Percentiles rank a stretch among this genome's conserved stretches.
Conservation (phyloP, 2,797 vertebrate genomes). For the Microchirus variegatus region DNA sequence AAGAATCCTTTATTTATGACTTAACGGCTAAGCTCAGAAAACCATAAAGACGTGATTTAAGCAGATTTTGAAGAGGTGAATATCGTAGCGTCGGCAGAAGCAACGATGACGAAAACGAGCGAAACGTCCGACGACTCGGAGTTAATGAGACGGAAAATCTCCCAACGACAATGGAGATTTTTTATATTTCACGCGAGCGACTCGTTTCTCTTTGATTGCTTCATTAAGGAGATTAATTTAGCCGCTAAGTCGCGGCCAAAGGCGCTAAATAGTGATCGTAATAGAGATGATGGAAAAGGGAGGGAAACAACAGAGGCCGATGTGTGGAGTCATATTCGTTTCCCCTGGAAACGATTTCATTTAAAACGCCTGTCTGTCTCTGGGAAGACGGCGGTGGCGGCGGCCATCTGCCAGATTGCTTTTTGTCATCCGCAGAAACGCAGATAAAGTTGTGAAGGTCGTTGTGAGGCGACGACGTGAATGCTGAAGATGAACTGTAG, state of each 20-base stretch:
- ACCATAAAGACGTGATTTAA: too few relatives aligned
- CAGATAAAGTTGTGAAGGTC: slow-evolving; percentile 74
- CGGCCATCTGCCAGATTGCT: slow-evolving; percentile 60
- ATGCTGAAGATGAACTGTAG: slow-evolving; percentile 66
- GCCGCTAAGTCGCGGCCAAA: slow-evolving; percentile 17
- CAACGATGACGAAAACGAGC: slow-evolving; percentile 43
- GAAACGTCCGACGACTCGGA: slow-evolving; percentile 21
- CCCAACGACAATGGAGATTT: slow-evolving; percentile 12
- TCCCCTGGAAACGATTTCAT: slow-evolving; percentile 28
- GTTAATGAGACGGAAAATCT: slow-evolving; percentile 24
- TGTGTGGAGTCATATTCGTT: slow-evolving; percentile 16
- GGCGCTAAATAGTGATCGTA: slow-evolving; percentile 36
- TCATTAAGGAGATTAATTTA: slow-evolving; percentile 56
- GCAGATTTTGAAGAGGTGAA: background rate
- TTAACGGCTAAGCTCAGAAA: too few relatives aligned
- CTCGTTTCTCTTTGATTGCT: slow-evolving; percentile 42
- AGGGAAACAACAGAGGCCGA: too few relatives aligned
- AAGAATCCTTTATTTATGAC: too few relatives aligned
- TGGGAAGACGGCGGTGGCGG: slow-evolving; percentile 23
- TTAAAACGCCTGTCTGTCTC: slow-evolving; percentile 39
- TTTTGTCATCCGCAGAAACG: slow-evolving; percentile 46
- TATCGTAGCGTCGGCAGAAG: background rate
- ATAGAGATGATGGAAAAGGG: too few relatives aligned
- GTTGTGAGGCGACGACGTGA: slow-evolving; percentile 42
- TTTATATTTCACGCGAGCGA: slow-evolving; percentile 41